Evolutionary conservation across 1,140 invertebrate genomes (phyloP), one percentile per base, ranked within the genome.

Genomic region (Psix sp.): DNA sequence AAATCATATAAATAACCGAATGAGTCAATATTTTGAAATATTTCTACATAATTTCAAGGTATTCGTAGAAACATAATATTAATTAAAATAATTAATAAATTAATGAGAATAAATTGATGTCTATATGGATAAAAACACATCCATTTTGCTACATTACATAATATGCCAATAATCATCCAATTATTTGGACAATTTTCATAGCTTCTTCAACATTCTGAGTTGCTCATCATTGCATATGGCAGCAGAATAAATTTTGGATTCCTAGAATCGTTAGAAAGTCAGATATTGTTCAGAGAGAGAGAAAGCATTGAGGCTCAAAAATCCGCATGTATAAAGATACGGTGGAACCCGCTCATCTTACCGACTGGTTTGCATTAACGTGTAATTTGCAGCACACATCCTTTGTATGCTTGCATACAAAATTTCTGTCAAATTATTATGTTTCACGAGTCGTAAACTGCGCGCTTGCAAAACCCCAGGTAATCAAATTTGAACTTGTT

Each of bases 201-300:
- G n/a, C n/a, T n/a, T n/a, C n/a, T n/a, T n/a, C n/a, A n/a, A n/a
- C n/a, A n/a, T n/a, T n/a, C n/a, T n/a, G n/a, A n/a, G n/a, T n/a
- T n/a, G n/a, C n/a, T n/a, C 7, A 29, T 29, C 26, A 9, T 5
- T 24, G n/a, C n/a, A 35, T 2, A 1, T 1, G 5, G 38, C 6
- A 0, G n/a, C 9, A 10, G 3, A 65, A 59, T 59, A 65, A 39
- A 31, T 31, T 10, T 16, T 49, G 36, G 46, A 46, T 59, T 59
- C 33, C 52, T 72, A 54, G 52, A 65, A 71, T 59, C 54, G 40
- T 60, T 39, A 66, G 70, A 73, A 73, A 62, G 70, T 60, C 48
- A 26, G 60, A 65, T 31, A 63, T 62, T 63, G 57, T 63, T 42
- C 11, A 1, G 21, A 17, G 13, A 18, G 31, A 36, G 56, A 73